Base-by-base conservation (phyloP, 1,140 invertebrate species). In the Drosophila rufa region DNA sequence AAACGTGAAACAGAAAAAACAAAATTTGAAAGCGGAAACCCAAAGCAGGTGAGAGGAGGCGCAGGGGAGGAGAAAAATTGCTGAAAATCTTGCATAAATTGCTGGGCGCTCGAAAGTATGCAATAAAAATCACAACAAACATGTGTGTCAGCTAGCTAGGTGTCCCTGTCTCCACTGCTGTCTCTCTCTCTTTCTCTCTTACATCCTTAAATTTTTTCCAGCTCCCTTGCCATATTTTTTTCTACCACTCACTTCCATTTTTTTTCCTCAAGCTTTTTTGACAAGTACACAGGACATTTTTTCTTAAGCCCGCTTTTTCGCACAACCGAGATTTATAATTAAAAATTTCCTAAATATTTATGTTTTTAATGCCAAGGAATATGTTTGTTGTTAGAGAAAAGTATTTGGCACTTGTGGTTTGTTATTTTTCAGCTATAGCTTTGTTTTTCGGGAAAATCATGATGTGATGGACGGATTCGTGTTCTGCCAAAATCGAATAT, bases 71-170 rank as follows among this genome's bases (percentile, higher is more conserved):
- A 38, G 51, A 38, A 55, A 67, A 79, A 79, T 80, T 83, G 69
- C 59, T 75, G 46, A 73, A 79, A 86, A 87, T 86, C 70, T 73
- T 66, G 83, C 83, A 86, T 86, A 86, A 86, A 86, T 86, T 85
- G 65, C 42, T 68, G 69, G 71, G 55, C 73, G 62, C 73, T 77
- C 62, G 62, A 81, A 81, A 81, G 69, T 85, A 85, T 85, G 83
- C 84, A 80, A 87, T 80, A 89, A 89, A 87, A 87, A 87, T 87
- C 83, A 87, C 76, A 78, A 78, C 79, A 83, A 87, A 87, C 76
- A 87, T 76, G 75, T 82, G 71, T 65, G 58, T 69, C 47, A 46
- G 51, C 57, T 40, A 48, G 33, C 33, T 33, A 4, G 17, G 60
- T 50, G 38, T 68, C 42, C 19, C 40, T 15, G 19, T 42, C 12